A percentile compares a stretch with the other conserved stretches of the same genome.
These are phyloP conservation scores for Triplophysa tibetana DNA, from an alignment of 2,113 vertebrate species.

Conservation along the genomic window DNA sequence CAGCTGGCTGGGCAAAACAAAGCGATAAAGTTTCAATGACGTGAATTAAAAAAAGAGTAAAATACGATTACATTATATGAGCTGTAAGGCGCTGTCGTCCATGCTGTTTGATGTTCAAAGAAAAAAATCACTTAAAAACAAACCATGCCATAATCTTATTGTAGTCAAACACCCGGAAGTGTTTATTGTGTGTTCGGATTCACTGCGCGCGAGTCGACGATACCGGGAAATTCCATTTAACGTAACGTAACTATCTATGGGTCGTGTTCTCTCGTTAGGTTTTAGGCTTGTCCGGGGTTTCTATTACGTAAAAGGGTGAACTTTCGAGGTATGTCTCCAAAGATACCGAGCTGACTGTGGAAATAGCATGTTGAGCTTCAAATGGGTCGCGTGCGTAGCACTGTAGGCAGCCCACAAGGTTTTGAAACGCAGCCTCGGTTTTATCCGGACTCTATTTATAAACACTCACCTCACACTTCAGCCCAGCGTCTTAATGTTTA, in stretches of 20 bases:
- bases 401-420: neutral
- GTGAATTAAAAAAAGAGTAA: neutral
- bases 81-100: neutral
- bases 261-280: neutral
- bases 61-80: neutral
- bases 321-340: neutral
- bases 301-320: constrained; percentile 18
- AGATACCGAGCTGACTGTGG: neutral
- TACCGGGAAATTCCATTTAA: neutral
- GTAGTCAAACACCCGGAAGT: constrained; percentile 40
- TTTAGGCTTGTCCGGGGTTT: neutral
- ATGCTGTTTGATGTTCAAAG: neutral
- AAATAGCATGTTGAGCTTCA: neutral
- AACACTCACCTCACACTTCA: constrained; percentile 27
- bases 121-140: neutral
- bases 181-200: constrained; percentile 8
- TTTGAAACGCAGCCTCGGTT: neutral
- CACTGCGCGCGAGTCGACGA: neutral
- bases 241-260: neutral
- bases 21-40: neutral
- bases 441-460: constrained; percentile 36
- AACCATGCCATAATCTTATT: neutral
- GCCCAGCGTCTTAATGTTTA: too few species aligned
- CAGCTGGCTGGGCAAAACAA: constrained; percentile 28
- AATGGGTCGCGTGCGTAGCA: neutral